Evolutionary conservation across 92 coral and sea anemone species (phyloP).

Genomic region (Phenganax subtilis): DNA sequence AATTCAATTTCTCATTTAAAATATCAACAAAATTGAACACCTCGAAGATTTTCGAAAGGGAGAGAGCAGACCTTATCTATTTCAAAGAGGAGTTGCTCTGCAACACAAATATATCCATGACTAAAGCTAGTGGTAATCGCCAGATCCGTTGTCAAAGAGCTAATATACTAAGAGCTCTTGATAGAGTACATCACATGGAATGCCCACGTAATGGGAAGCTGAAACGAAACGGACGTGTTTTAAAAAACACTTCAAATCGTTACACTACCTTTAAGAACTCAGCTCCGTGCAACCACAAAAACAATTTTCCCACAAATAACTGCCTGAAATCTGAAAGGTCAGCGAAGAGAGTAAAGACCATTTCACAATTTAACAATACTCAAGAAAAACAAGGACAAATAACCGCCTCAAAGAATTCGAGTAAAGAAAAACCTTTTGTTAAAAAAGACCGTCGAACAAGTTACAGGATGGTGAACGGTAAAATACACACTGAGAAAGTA

Average conservation of each 20-base stretch:
- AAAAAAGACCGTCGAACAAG: too few relatives aligned
- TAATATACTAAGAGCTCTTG: neutral
- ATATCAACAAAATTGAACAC: too few relatives aligned
- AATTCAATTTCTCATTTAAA: neutral
- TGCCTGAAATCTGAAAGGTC: neutral
- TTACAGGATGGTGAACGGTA: too few relatives aligned
- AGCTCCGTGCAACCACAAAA: neutral
- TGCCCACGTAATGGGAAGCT: neutral
- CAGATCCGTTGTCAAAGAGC: neutral
- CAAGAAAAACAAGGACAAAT: too few relatives aligned
- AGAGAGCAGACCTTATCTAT: too few relatives aligned
- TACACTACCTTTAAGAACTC: neutral
- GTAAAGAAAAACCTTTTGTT: too few relatives aligned
- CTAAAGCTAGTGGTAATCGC: neutral
- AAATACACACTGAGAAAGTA: neutral
- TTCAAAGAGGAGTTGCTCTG: too few relatives aligned
- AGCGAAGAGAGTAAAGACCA: neutral
- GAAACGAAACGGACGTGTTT: neutral
- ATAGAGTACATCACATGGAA: slow-evolving; percentile 2
- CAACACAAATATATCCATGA: too few relatives aligned
- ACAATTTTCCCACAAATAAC: too few relatives aligned
- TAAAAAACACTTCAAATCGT: neutral
- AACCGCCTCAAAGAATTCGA: too few relatives aligned
- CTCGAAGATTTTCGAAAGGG: too few relatives aligned
- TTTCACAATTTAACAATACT: too few relatives aligned